These are phyloP conservation scores for Montifringilla adamsi DNA, from an alignment of 2,113 vertebrate species.

Conservation along the genomic window DNA sequence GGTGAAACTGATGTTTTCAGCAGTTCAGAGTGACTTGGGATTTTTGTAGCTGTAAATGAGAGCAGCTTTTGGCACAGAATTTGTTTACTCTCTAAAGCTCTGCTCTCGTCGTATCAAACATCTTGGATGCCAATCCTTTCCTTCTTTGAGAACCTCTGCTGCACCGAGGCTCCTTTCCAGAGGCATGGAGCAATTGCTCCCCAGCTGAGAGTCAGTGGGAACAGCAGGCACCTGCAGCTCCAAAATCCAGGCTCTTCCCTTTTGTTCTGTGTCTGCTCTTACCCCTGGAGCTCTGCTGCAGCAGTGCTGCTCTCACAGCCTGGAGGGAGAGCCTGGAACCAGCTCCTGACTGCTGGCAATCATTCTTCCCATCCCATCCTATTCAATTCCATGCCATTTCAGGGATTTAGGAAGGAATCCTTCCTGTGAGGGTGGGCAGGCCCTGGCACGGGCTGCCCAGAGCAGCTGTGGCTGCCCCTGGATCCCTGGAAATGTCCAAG, in stretches of 20 bases:
- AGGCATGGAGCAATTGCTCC: neutral
- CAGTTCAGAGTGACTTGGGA: neutral
- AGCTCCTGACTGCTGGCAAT: neutral
- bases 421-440: neutral
- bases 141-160: neutral
- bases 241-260: neutral
- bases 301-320: neutral
- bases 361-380: neutral
- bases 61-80: conserved; percentile 27
- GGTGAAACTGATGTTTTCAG: neutral
- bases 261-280: neutral
- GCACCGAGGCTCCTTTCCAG: neutral
- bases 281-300: neutral
- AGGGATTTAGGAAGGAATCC: neutral
- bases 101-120: neutral
- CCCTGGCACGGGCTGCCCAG: neutral
- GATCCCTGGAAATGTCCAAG: neutral
- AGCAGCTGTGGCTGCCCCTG: neutral
- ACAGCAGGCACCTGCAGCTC: neutral
- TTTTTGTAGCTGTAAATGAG: conserved; percentile 32
- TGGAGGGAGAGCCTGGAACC: neutral
- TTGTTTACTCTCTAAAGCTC: conserved; percentile 11
- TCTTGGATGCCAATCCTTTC: neutral
- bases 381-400: neutral
- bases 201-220: neutral